phyloP scores from a whole-genome alignment of 1,140 invertebrate species.

The Lasaia peninsularis region DNA sequence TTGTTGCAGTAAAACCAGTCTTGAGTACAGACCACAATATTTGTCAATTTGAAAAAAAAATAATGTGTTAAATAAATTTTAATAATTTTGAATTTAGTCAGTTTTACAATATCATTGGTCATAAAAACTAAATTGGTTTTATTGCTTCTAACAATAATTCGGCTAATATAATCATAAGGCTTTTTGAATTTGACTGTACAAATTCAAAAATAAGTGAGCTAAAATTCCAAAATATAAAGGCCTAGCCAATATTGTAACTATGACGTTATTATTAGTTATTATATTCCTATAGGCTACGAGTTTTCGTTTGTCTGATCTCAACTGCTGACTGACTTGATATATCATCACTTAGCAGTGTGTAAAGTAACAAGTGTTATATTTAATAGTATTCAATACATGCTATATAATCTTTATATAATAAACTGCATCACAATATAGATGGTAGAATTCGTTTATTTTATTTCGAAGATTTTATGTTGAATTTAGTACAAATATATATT shows the following conservation, averaged over 20 bases:
- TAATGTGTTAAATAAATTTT: too few species aligned
- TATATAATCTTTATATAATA: slow-evolving; percentile 19
- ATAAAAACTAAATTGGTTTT: neutral
- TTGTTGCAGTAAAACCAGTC: too few species aligned
- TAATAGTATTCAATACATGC: slow-evolving; percentile 31
- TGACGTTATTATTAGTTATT: slow-evolving; percentile 1
- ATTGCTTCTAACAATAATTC: neutral
- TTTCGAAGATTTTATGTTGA: slow-evolving; percentile 44
- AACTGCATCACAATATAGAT: slow-evolving; percentile 9
- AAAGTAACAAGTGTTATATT: slow-evolving; percentile 7
- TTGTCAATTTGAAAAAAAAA: too few species aligned
- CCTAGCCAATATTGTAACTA: slow-evolving; percentile 8
- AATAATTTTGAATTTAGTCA: neutral
- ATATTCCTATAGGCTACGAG: slow-evolving; percentile 1
- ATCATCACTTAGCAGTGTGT: slow-evolving; percentile 7
- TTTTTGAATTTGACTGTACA: slow-evolving; percentile 12
- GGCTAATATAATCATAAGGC: slow-evolving; percentile 1
- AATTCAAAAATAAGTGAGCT: slow-evolving; percentile 10
- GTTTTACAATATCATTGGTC: neutral
- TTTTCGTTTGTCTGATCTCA: slow-evolving; percentile 48
- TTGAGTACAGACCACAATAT: too few species aligned
- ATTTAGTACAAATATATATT: slow-evolving; percentile 66
- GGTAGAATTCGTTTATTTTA: slow-evolving; percentile 4
- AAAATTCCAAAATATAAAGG: slow-evolving; percentile 9
- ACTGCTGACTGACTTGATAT: slow-evolving; percentile 49